phyloP scores from a whole-genome alignment of 2,888 invertebrate species.

The Pseudococcus viburni region DNA sequence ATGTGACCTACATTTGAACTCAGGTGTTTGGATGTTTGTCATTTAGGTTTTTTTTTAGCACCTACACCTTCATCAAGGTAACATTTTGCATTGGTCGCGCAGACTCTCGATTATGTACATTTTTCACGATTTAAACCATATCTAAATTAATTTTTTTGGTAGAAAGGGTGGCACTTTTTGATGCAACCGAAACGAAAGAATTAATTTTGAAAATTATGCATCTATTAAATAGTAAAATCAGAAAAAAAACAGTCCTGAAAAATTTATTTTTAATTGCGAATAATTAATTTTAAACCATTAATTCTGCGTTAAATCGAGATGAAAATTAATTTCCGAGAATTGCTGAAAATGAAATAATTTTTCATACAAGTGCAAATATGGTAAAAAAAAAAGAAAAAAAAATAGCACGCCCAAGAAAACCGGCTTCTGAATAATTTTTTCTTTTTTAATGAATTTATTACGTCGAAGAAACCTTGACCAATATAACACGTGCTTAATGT shows the following conservation, averaged over 20 bases:
- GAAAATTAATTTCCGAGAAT: neutral
- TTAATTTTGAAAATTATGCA: no score
- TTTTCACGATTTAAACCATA: neutral
- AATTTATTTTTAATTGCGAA: neutral
- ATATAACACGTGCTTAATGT: conserved; percentile 30
- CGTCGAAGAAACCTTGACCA: conserved; percentile 24
- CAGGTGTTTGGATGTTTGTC: neutral
- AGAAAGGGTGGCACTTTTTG: no score
- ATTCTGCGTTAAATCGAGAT: no score
- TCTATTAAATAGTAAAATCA: neutral
- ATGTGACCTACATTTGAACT: conserved; percentile 12
- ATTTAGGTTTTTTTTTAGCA: neutral
- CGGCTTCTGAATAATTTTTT: conserved; percentile 20
- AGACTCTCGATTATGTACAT: neutral
- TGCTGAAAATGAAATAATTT: neutral
- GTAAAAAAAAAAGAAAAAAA: neutral
- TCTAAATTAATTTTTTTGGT: neutral
- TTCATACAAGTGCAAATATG: neutral
- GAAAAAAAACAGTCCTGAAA: neutral
- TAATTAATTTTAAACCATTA: neutral
- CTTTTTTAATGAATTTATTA: neutral
- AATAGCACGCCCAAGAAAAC: neutral
- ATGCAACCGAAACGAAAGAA: no score
- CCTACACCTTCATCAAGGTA: neutral
- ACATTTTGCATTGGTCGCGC: neutral